Conservation (phyloP, 2,797 vertebrate species). For the Rallus crepitans region DNA sequence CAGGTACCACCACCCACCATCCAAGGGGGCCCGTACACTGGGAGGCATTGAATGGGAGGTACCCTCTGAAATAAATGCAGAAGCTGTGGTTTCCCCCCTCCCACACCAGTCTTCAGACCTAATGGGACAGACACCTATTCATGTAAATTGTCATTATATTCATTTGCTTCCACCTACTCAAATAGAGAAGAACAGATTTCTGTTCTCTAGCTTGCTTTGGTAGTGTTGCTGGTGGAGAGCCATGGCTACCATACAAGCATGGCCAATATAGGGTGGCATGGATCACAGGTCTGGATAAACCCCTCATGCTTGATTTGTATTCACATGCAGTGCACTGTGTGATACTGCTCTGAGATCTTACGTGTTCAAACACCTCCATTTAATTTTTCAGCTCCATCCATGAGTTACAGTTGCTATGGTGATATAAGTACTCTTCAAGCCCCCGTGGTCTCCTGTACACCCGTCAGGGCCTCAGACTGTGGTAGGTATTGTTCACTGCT, state of each 20-base stretch:
- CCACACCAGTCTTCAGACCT: not conserved
- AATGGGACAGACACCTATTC: accelerated
- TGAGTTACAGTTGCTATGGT: slow-evolving; percentile 62
- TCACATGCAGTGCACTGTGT: not conserved
- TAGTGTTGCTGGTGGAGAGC: not conserved
- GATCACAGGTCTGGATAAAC: not conserved
- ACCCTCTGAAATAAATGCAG: not conserved
- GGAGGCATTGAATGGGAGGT: not conserved
- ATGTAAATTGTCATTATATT: not conserved
- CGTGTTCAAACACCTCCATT: not conserved
- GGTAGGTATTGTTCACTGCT: slow-evolving; percentile 36
- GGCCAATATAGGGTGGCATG: not conserved
- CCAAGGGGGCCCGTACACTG: accelerated
- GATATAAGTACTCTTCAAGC: slow-evolving; percentile 48
- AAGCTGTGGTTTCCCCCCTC: not conserved
- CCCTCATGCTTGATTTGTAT: not conserved
- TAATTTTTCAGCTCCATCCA: slow-evolving; percentile 56
- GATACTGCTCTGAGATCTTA: not conserved
- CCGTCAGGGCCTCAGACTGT: not conserved
- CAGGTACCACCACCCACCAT: not conserved
- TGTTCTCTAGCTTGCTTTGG: not conserved
- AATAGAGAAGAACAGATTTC: not conserved
- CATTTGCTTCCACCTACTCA: not conserved
- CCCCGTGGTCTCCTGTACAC: slow-evolving; percentile 17
- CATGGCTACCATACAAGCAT: accelerated